Percentiles rank a stretch among this genome's conserved stretches.
These are phyloP conservation scores for Alsophila aescularia DNA, from an alignment of 2,888 invertebrate genomes.

Conservation along the genomic window DNA sequence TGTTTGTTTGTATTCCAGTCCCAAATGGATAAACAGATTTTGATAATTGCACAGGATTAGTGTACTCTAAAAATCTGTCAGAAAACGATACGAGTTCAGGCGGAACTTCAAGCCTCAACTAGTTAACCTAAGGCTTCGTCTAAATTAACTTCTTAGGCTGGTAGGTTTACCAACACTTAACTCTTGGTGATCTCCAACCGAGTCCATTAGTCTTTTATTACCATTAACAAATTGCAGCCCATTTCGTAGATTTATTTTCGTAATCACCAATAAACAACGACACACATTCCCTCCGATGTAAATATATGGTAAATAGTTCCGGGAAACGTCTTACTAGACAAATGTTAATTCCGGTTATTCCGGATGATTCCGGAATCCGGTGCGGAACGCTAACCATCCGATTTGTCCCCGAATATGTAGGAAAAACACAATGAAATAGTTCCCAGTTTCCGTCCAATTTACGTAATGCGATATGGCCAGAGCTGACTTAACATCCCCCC, in stretches of 20 bases:
- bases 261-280: constrained; percentile 10
- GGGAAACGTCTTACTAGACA: constrained; percentile 29
- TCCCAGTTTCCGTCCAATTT: constrained; percentile 70
- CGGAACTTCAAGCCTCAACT: too few species aligned
- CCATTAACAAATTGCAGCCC: neutral
- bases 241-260: neutral
- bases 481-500: constrained; percentile 46
- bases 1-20: too few species aligned
- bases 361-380: constrained; percentile 27
- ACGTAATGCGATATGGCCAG: constrained; percentile 67
- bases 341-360: constrained; percentile 29
- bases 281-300: constrained; percentile 15
- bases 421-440: constrained; percentile 65
- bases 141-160: too few species aligned
- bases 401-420: constrained; percentile 48
- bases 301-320: constrained; percentile 34
- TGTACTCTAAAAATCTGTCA: too few species aligned
- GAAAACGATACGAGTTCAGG: too few species aligned
- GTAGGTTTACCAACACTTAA: too few species aligned
- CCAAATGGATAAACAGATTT: too few species aligned
- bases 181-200: too few species aligned
- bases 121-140: too few species aligned
- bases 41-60: too few species aligned
- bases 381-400: constrained; percentile 41
- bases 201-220: neutral